Base-by-base conservation (phyloP, 2,113 vertebrate genomes). In the Oryctolagus cuniculus region DNA sequence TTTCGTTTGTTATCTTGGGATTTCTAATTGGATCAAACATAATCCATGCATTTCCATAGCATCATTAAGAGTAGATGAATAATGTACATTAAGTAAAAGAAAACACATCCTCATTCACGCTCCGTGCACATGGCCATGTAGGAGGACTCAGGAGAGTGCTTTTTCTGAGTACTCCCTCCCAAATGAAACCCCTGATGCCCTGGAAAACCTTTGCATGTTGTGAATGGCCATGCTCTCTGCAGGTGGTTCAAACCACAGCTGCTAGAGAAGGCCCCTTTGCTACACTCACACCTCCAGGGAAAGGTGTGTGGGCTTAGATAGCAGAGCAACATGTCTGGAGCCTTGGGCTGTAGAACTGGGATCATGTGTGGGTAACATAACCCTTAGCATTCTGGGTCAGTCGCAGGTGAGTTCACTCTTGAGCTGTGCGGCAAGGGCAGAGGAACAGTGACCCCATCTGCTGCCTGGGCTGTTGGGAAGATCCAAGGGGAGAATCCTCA, bases 211-310 rank as follows among this genome's bases (percentile, higher is more conserved):
- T 34, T n/a, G 51, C 10, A 53, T 51, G 29, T 22, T 16, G 64
- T 78, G 55, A 70, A 36, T 12, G 7, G 13, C 66, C 61, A 2
- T 13, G 29, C 31, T 83, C 10, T 25, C 51, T 51, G 27, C 6
- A 17, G 34, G 3, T 21, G 21, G 1, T 9, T 80, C 44, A 85
- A 55, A 25, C 15, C 15, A 5, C n/a, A 22, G 1, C 19, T 2
- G 24, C 10, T 38, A 70, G 51, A 74, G 51, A 58, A 89, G 53
- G 10, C 8, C 73, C 38, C 7, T 51, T 34, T 16, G 63, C 16
- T 17, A 15, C 0, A 29, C 5, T 19, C 0, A 29, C 17, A 31
- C 36, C 51, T 2, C 7, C 10, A 44, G 25, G 7, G 27, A 25
- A 74, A 24, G 38, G 25, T 16, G 25, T 72, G 49, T 38, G 11